Evolutionary conservation across 2,113 vertebrate species (phyloP).

Genomic region (Cygnus buccinator): DNA sequence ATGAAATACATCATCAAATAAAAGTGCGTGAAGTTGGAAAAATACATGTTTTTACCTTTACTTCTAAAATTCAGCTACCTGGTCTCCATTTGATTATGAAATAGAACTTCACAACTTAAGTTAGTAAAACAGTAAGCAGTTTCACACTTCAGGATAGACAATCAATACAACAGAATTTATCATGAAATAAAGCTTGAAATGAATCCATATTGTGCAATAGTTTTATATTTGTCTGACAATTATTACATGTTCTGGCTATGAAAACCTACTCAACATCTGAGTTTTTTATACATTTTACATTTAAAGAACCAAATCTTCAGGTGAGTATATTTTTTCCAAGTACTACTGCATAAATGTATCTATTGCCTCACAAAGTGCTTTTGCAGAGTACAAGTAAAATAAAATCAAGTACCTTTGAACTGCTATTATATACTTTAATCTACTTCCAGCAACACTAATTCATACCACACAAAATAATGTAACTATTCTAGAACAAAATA

Average conservation of each 20-base stretch:
- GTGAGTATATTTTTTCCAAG: neutral
- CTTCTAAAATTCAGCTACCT: neutral
- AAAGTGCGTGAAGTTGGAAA: neutral
- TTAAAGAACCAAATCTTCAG: neutral
- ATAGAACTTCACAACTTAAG: neutral
- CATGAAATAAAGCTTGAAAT: neutral
- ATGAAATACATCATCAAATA: neutral
- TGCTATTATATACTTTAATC: neutral
- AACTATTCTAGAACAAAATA: neutral
- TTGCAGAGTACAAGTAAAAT: neutral
- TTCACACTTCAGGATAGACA: neutral
- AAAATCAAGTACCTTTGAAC: neutral
- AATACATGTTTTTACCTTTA: neutral
- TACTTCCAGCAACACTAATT: neutral
- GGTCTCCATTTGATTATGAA: neutral
- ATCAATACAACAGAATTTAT: neutral
- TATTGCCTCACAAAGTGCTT: neutral
- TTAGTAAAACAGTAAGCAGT: neutral
- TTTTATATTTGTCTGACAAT: neutral
- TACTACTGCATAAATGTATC: neutral
- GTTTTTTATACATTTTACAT: neutral
- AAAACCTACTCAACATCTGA: neutral
- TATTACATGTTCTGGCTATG: neutral
- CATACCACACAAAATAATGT: neutral
- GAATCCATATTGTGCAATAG: neutral